phyloP scores from a whole-genome alignment of 2,113 vertebrate species.

The Syngnathus floridae region DNA sequence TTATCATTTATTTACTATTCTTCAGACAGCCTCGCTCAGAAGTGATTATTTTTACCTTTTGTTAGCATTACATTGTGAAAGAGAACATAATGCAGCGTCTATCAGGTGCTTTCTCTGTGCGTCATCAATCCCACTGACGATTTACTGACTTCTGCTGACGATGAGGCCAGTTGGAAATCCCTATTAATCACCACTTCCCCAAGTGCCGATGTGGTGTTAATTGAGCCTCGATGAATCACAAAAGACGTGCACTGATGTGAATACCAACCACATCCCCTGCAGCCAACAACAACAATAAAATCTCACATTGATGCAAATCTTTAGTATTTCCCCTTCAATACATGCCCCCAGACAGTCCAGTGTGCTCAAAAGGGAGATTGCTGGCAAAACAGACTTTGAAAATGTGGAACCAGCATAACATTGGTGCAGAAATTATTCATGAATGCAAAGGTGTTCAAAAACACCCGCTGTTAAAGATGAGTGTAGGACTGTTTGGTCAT shows the following conservation, averaged over 20 bases:
- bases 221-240: conserved; percentile 28
- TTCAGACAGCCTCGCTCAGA: too few species aligned
- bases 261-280: conserved; percentile 34
- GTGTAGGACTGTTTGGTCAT: neutral
- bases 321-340: neutral
- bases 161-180: conserved; percentile 13
- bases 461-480: too few species aligned
- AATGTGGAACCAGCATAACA: conserved; percentile 7
- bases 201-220: conserved; percentile 6
- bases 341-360: conserved; percentile 16
- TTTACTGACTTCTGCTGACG: conserved; percentile 13
- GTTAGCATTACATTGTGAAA: neutral
- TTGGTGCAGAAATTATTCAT: conserved; percentile 26
- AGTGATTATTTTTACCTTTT: too few species aligned
- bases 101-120: neutral
- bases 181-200: conserved; percentile 12
- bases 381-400: conserved; percentile 21
- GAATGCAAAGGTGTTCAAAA: neutral
- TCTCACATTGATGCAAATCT: conserved; percentile 40
- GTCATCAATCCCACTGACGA: neutral
- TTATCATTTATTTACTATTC: too few species aligned
- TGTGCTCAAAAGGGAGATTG: conserved; percentile 6
- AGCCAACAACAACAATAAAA: conserved; percentile 43
- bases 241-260: conserved; percentile 9
- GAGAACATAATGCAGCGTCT: neutral